Percentiles rank a stretch among this genome's conserved stretches.
These are phyloP conservation scores for Thamnaconus septentrionalis DNA, from an alignment of 2,113 vertebrate genomes.

Conservation along the genomic window DNA sequence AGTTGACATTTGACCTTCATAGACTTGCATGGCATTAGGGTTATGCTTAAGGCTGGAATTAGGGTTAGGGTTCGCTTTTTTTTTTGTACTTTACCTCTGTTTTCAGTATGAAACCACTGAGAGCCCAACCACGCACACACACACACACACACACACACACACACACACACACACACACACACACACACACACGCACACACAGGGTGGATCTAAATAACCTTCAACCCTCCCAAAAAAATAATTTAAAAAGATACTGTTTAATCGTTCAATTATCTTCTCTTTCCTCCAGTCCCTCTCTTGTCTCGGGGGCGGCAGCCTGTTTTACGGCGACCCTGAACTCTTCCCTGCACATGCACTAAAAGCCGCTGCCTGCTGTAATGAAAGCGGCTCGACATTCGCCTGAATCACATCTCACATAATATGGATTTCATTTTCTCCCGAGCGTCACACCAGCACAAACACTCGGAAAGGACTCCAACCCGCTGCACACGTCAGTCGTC, in stretches of 20 bases:
- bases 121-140: too few relatives aligned
- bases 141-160: too few relatives aligned
- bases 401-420: constrained; percentile 4
- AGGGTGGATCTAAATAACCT: too few relatives aligned
- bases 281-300: constrained; percentile 8
- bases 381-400: neutral
- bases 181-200: too few relatives aligned
- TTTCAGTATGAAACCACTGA: too few relatives aligned
- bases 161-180: too few relatives aligned
- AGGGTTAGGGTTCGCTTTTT: too few relatives aligned
- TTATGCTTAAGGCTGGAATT: too few relatives aligned
- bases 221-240: too few relatives aligned
- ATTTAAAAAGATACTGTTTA: neutral
- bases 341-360: constrained; percentile 1
- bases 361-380: neutral
- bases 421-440: neutral
- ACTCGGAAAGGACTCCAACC: neutral
- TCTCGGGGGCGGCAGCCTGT: neutral
- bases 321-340: neutral
- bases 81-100: too few relatives aligned
- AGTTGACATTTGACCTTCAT: too few relatives aligned
- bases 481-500: neutral
- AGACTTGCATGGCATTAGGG: too few relatives aligned
- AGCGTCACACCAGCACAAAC: neutral
- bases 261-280: constrained; percentile 1